Evolutionary conservation across 2,113 vertebrate species (phyloP), one percentile per base, ranked within the genome.

Genomic region (Cochlearius cochlearius): DNA sequence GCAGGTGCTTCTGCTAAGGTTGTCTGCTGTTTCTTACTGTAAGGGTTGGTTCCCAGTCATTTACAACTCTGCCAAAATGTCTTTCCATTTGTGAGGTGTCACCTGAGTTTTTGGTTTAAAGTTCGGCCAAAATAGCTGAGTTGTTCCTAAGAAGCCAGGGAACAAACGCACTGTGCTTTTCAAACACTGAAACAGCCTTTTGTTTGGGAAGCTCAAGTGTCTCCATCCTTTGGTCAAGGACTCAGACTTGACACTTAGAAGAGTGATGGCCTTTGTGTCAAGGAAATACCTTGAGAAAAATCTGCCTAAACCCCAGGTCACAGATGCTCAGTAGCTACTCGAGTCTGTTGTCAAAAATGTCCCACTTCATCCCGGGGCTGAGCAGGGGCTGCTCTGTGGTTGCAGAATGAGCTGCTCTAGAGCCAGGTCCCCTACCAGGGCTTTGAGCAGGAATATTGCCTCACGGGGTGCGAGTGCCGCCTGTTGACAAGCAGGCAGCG

Each of bases 391-490:
- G 59, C 30, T 38, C 27, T 3, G 1, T 53, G 7, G 11, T n/a
- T 76, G 47, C 49, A 53, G 34, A 69, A 67, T 14, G 27, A 49
- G 34, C 39, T 76, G 29, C 58, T 59, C 29, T 34, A 17, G n/a
- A 62, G 39, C 22, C 13, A 43, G 34, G n/a, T 39, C 26, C 2
- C 3, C 55, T 38, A 6, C 17, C 47, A 47, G 66, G 38, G 53
- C 39, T 60, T 43, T 27, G 71, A 49, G 53, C 30, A 45, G 41
- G 9, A 26, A 30, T 45, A 30, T 34, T 45, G 30, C 66, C 30
- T 23, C 1, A 0, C 27, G 55, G 75, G 15, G 3, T 43, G 23
- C 1, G 12, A 60, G 63, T 55, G 73, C 43, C 1, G 2, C 72
- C 67, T 83, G 27, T 64, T 68, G 64, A 36, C 6, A 69, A 19